phyloP scores from a whole-genome alignment of 2,797 vertebrate genomes.

The Scleropages formosus region DNA sequence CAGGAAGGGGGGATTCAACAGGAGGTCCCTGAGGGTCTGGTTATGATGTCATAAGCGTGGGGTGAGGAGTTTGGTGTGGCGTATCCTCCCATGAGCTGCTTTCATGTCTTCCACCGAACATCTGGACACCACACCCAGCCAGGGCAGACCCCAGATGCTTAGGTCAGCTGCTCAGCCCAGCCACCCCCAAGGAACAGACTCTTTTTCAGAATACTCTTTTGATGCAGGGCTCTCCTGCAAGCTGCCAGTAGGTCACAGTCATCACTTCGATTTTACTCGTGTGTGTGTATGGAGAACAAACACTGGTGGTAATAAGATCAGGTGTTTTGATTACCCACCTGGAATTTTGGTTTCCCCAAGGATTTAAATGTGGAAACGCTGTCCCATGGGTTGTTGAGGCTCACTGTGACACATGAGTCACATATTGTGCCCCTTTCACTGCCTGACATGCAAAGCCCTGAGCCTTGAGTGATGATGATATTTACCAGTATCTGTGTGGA shows the following conservation, averaged over 20 bases:
- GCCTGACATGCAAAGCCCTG: conserved; percentile 3
- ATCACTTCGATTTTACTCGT: neutral
- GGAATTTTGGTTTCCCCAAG: neutral
- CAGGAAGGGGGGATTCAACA: neutral
- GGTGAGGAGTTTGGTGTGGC: conserved; percentile 18
- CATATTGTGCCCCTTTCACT: conserved; percentile 9
- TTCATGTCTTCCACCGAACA: conserved; percentile 13
- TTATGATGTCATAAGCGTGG: neutral
- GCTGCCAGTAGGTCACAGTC: neutral
- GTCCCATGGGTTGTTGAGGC: neutral
- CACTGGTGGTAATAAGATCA: neutral
- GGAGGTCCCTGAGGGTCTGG: conserved; percentile 15
- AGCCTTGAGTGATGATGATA: conserved; percentile 30
- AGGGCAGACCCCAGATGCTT: neutral
- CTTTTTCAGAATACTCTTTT: neutral
- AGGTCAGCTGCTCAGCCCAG: neutral
- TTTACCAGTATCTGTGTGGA: conserved; percentile 31
- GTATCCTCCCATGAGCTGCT: conserved; percentile 13
- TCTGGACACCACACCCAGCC: conserved; percentile 14
- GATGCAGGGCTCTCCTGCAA: neutral
- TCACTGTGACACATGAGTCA: conserved; percentile 16
- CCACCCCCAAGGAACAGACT: neutral
- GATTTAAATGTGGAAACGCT: neutral
- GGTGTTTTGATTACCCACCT: neutral
- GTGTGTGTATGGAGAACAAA: neutral